Conservation (phyloP, 2,113 vertebrate species). For the Perca flavescens region DNA sequence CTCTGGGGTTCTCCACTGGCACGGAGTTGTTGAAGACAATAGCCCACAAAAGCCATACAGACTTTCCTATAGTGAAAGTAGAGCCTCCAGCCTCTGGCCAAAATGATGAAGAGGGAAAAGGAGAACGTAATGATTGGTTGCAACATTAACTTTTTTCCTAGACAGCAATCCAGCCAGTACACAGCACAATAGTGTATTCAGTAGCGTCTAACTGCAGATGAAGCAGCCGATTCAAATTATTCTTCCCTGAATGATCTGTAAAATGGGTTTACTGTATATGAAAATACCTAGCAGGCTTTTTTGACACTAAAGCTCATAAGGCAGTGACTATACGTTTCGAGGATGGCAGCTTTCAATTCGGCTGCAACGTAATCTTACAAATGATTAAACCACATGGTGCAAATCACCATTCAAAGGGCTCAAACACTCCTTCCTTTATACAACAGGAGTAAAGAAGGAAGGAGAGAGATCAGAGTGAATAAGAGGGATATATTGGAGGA, state of each 20-base stretch:
- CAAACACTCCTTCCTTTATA: slow-evolving; percentile 39
- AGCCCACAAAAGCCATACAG: slow-evolving; percentile 92
- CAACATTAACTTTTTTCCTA: slow-evolving; percentile 23
- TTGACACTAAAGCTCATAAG: slow-evolving; percentile 50
- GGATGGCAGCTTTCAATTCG: slow-evolving; percentile 51
- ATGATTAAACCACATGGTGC: slow-evolving; percentile 57
- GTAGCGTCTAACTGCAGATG: slow-evolving; percentile 15
- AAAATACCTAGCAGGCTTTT: slow-evolving; percentile 39
- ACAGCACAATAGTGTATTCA: slow-evolving; percentile 32
- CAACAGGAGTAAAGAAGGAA: slow-evolving; percentile 29
- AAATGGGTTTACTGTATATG: slow-evolving; percentile 41
- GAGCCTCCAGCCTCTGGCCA: slow-evolving; percentile 86
- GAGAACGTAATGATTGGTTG: slow-evolving; percentile 15
- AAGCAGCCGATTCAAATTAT: slow-evolving; percentile 46
- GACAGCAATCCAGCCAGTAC: slow-evolving; percentile 1
- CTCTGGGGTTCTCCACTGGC: slow-evolving; percentile 95
- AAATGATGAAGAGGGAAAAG: slow-evolving; percentile 16
- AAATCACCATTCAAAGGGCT: slow-evolving; percentile 50
- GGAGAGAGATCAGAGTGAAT: slow-evolving; percentile 44
- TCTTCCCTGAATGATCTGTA: slow-evolving; percentile 40
- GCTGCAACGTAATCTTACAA: slow-evolving; percentile 49
- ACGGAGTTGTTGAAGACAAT: slow-evolving; percentile 97
- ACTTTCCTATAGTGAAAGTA: slow-evolving; percentile 95
- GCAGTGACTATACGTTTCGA: slow-evolving; percentile 40
- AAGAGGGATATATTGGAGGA: slow-evolving; percentile 49